Evolutionary conservation across 2,113 vertebrate genomes (phyloP), one percentile per base, ranked within the genome.

Genomic region (Ictalurus punctatus): DNA sequence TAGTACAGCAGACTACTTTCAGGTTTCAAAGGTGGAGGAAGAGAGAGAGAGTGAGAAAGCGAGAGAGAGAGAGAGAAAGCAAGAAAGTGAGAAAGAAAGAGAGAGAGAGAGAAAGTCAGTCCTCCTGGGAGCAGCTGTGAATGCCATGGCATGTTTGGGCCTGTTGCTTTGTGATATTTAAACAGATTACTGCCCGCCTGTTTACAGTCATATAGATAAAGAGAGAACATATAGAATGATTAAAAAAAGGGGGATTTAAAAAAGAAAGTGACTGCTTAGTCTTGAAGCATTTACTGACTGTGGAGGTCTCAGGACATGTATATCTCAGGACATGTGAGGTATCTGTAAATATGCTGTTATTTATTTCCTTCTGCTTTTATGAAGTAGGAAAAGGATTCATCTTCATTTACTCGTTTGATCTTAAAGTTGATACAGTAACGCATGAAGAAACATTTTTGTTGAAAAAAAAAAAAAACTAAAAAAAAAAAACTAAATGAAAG

Each of bases 111-210:
- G 65, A 59, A 34, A 54, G 71, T 58, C 44, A 48, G 83, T 87
- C 86, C 86, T 87, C 78, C 87, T n/a, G 71, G 84, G 48, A 88
- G 80, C 61, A 58, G 79, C 34, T 89, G 65, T 86, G 85, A 86
- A 86, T 85, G 83, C 63, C 84, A 82, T 78, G 86, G 81, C 90
- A 88, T 83, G 90, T 87, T 89, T 88, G 84, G 87, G 81, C 84
- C 84, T 89, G 89, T 84, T 88, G 81, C 85, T 83, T 80, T 88
- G 83, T 91, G 63, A 91, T 86, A 88, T 90, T 88, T 86, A 81
- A 76, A 86, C 89, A 86, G 84, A 89, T 87, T 83, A 88, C 63
- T 19, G 4, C 52, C 52, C 54, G 78, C 69, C 84, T 83, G 88
- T 84, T 88, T 79, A 79, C 71, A 89, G 63, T 58, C 54, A 88